These are phyloP conservation scores for Ferrisia virgata DNA, from an alignment of 2,888 invertebrate genomes.

Conservation along the genomic window DNA sequence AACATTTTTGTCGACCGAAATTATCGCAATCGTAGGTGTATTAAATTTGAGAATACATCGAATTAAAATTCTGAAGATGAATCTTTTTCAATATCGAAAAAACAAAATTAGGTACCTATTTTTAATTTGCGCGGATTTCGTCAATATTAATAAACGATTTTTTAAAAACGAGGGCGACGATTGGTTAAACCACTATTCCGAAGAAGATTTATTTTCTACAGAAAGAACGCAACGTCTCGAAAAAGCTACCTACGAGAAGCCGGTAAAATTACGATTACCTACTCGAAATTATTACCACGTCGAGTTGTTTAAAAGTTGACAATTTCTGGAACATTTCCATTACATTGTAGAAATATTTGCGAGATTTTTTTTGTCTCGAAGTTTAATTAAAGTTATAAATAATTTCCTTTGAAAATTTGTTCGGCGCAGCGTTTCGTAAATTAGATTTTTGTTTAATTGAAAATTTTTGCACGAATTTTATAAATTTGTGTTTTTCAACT, in stretches of 20 bases:
- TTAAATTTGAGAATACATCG: too few species aligned
- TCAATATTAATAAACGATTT: too few species aligned
- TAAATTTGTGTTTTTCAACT: neutral
- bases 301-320: neutral
- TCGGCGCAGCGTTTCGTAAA: neutral
- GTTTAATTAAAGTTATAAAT: conserved; percentile 14
- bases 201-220: neutral
- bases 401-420: neutral
- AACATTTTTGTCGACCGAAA: too few species aligned
- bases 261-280: neutral
- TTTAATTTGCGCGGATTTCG: too few species aligned
- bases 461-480: neutral
- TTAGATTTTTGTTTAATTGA: conserved; percentile 12
- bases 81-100: too few species aligned
- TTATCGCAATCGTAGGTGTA: too few species aligned
- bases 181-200: too few species aligned
- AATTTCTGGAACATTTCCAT: conserved; percentile 5
- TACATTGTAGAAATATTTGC: neutral
- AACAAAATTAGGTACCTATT: too few species aligned
- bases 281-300: neutral
- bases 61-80: too few species aligned
- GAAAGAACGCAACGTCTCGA: neutral
- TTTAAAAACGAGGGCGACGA: too few species aligned
- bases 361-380: neutral
- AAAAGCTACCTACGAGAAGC: neutral